These are phyloP conservation scores for Ploceus nigricollis DNA, from an alignment of 2,113 vertebrate genomes.

Conservation along the genomic window DNA sequence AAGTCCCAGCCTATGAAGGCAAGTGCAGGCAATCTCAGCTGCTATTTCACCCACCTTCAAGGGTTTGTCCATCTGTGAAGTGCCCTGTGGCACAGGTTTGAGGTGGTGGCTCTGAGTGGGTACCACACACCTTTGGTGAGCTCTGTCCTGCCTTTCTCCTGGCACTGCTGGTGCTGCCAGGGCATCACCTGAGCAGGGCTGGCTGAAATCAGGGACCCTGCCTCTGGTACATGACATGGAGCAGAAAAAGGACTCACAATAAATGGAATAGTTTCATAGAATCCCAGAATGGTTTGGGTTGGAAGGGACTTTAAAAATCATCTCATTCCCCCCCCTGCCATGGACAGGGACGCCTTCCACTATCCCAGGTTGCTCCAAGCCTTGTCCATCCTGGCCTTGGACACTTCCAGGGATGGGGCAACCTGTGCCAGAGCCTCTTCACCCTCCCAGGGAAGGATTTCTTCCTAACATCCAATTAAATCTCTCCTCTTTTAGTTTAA, in stretches of 20 bases:
- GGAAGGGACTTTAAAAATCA: not conserved
- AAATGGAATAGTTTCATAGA: not conserved
- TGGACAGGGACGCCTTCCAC: not conserved
- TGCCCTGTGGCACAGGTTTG: not conserved
- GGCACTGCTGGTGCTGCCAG: not conserved
- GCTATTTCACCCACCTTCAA: not conserved
- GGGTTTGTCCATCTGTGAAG: not conserved
- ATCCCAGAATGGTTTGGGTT: not conserved
- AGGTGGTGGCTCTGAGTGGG: not conserved
- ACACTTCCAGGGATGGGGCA: not conserved
- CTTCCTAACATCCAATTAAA: not conserved
- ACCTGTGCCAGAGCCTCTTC: not conserved
- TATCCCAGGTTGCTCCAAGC: not conserved
- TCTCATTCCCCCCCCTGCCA: not conserved
- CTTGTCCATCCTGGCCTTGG: not conserved
- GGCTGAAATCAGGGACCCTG: not conserved
- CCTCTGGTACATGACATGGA: not conserved
- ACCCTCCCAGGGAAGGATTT: not conserved
- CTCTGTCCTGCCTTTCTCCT: not conserved
- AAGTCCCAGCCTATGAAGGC: not conserved
- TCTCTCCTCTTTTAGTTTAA: not conserved
- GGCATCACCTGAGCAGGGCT: not conserved
- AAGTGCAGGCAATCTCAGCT: not conserved
- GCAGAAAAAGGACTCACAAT: not conserved
- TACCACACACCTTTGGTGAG: not conserved